A percentile compares a stretch with the other conserved stretches of the same genome.
Conservation (phyloP, 2,888 invertebrate genomes). For the Aplocera efformata region DNA sequence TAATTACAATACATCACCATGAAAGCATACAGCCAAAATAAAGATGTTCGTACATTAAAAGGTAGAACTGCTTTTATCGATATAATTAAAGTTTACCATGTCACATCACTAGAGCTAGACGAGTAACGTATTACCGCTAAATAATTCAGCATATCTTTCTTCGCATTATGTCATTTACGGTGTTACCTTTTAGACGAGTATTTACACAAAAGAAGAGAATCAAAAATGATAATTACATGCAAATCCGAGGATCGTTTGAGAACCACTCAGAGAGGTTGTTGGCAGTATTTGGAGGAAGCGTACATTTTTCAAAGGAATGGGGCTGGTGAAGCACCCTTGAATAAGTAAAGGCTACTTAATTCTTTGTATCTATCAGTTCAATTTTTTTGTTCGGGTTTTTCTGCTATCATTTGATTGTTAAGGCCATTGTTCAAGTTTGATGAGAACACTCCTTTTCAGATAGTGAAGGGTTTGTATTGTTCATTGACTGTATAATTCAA, state of each 20-base stretch:
- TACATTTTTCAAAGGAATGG: conserved; percentile 32
- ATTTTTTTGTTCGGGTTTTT: conserved; percentile 13
- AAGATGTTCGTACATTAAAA: too few relatives aligned
- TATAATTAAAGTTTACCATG: background rate
- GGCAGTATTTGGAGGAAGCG: conserved; percentile 46
- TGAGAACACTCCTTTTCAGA: background rate
- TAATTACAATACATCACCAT: too few relatives aligned
- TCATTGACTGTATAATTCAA: conserved; percentile 11
- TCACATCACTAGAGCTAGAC: conserved; percentile 35
- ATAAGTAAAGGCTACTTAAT: conserved; percentile 30
- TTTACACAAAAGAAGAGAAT: conserved; percentile 80
- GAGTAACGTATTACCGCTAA: conserved; percentile 68
- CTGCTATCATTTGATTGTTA: conserved; percentile 6
- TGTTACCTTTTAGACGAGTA: conserved; percentile 73
- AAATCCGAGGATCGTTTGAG: conserved; percentile 70
- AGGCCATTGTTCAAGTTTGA: conserved; percentile 8
- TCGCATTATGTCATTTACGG: conserved; percentile 78
- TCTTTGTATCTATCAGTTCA: conserved; percentile 20
- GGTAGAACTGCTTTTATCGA: conserved; percentile 4
- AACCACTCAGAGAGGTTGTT: conserved; percentile 39
- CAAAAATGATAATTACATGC: conserved; percentile 81
- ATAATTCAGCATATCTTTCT: conserved; percentile 77
- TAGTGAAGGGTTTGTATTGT: conserved; percentile 10
- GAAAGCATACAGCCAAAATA: too few relatives aligned
- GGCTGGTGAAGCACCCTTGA: conserved; percentile 32